A percentile compares a stretch with the other conserved stretches of the same genome.
Evolutionary conservation across 35 echinoderm and acorn worm species (phyloP).

Genomic region (Lytechinus pictus): DNA sequence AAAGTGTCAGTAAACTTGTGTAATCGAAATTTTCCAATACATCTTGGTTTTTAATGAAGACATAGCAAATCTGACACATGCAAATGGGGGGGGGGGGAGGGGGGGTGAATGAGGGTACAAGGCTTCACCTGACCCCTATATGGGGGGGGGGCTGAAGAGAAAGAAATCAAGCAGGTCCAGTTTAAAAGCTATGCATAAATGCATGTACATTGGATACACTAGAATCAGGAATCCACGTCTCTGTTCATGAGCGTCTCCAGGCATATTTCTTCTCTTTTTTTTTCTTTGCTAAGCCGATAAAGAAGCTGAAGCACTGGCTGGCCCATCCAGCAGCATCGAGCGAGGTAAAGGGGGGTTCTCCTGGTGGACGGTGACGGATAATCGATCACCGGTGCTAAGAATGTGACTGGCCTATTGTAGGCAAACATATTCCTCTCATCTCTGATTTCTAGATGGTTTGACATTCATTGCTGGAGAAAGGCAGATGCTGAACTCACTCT

Average conservation of each 20-base stretch:
- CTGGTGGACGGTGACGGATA: not conserved
- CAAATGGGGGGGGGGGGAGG: not conserved
- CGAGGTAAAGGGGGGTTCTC: not conserved
- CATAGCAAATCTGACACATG: not conserved
- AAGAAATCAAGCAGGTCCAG: not conserved
- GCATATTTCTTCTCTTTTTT: not conserved
- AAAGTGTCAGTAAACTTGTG: not conserved
- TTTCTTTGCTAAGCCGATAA: not conserved
- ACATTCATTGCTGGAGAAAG: not conserved
- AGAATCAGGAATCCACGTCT: not conserved
- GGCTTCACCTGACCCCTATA: not conserved
- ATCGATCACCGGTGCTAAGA: not conserved
- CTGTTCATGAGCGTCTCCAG: not conserved
- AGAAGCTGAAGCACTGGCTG: not conserved
- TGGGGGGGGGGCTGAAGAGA: not conserved
- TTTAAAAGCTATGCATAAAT: not conserved
- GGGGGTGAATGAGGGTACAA: not conserved
- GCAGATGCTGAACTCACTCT: not conserved
- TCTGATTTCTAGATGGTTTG: conserved; percentile 3
- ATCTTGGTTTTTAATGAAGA: not conserved
- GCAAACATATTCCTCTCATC: not conserved
- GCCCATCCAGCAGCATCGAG: not conserved
- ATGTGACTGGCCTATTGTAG: not conserved
- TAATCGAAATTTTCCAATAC: not conserved
- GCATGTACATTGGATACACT: conserved; percentile 5